Evolutionary conservation across 1,140 invertebrate species (phyloP).

Genomic region (Halotydeus destructor): DNA sequence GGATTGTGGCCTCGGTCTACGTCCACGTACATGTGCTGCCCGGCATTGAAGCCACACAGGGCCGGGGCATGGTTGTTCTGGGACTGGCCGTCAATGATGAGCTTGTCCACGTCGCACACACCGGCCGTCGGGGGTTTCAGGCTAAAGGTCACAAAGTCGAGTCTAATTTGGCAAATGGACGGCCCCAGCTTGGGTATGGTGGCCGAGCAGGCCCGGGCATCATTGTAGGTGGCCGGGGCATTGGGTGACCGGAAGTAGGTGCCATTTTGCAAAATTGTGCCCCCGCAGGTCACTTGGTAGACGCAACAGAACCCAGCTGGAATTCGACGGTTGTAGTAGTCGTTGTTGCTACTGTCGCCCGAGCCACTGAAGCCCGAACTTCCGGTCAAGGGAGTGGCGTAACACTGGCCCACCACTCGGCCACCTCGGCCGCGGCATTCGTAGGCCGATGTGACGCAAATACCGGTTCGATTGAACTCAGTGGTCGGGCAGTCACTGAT

Average conservation of each 20-base stretch:
- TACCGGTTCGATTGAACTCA: conserved; percentile 11
- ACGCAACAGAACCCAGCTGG: conserved; percentile 12
- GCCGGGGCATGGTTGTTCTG: conserved; percentile 39
- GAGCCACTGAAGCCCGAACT: not conserved
- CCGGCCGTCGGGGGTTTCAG: conserved; percentile 42
- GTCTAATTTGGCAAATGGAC: conserved; percentile 13
- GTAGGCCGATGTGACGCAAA: conserved; percentile 6
- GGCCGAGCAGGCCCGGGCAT: conserved; percentile 35
- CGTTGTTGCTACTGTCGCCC: not conserved
- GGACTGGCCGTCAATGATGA: conserved; percentile 29
- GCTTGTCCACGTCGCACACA: conserved; percentile 12
- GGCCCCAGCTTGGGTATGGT: conserved; percentile 8
- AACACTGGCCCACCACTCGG: conserved; percentile 7
- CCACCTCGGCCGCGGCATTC: conserved; percentile 10
- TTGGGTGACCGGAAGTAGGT: conserved; percentile 59
- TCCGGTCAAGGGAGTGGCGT: not conserved
- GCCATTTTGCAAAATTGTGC: conserved; percentile 46
- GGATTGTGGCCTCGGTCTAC: conserved; percentile 10
- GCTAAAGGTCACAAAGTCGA: conserved; percentile 46
- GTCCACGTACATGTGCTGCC: conserved; percentile 49
- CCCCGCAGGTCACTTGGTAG: conserved; percentile 36
- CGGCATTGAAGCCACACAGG: conserved; percentile 48
- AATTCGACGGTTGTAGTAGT: not conserved
- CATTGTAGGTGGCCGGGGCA: conserved; percentile 43
- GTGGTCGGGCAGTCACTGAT: conserved; percentile 11